Conservation (phyloP, 2,888 invertebrate genomes). For the Trachelus tabidus region DNA sequence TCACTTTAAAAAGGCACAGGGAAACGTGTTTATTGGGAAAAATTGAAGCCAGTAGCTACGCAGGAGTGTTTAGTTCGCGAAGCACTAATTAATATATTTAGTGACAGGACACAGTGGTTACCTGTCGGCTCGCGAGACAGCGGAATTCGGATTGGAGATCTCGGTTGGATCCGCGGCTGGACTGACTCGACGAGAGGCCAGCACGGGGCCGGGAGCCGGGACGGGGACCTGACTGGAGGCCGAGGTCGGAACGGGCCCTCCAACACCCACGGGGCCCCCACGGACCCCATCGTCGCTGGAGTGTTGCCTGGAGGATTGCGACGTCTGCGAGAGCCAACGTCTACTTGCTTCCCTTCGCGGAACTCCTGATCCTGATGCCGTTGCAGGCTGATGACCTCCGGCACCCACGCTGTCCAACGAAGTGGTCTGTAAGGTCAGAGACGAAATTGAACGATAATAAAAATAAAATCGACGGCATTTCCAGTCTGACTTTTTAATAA, state of each 20-base stretch:
- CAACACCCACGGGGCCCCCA: constrained; percentile 56
- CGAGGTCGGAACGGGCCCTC: constrained; percentile 63
- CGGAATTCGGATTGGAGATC: constrained; percentile 42
- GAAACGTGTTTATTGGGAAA: background rate
- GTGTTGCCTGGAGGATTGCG: constrained; percentile 54
- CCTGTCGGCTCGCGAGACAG: constrained; percentile 54
- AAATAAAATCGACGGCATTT: too few relatives aligned
- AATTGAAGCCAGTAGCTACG: background rate
- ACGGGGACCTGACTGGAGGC: constrained; percentile 52
- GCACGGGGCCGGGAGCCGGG: constrained; percentile 43
- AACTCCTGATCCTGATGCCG: constrained; percentile 58
- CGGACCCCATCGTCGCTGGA: constrained; percentile 49
- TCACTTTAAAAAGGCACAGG: background rate
- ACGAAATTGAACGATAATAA: background rate
- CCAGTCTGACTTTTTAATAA: background rate
- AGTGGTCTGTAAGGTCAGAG: constrained; percentile 46
- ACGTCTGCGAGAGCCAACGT: constrained; percentile 56
- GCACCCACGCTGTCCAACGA: constrained; percentile 53
- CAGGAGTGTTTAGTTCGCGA: background rate
- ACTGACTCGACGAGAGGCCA: constrained; percentile 64
- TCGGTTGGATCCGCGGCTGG: constrained; percentile 66
- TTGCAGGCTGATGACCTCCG: constrained; percentile 55
- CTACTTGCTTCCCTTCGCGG: constrained; percentile 52
- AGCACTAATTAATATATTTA: background rate
- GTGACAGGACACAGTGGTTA: constrained; percentile 31